These are phyloP conservation scores for Aspidiotus destructor DNA, from an alignment of 2,888 invertebrate genomes.

Conservation along the genomic window DNA sequence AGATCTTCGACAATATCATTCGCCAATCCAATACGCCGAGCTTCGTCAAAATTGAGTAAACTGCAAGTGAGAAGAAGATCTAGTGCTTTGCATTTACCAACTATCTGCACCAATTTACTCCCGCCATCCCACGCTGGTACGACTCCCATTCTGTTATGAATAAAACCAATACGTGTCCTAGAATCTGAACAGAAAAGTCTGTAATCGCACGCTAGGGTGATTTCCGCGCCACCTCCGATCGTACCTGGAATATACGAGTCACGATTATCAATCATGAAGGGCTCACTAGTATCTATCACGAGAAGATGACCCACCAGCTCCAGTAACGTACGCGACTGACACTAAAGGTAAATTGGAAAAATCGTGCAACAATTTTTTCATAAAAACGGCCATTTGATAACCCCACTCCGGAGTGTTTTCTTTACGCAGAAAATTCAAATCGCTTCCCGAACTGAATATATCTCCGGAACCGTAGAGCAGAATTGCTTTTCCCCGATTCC, in stretches of 20 bases:
- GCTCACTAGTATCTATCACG: background rate
- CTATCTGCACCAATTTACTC: conserved; percentile 42
- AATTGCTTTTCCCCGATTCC: conserved; percentile 44
- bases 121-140: conserved; percentile 48
- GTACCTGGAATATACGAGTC: conserved; percentile 39
- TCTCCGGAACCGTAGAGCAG: conserved; percentile 44
- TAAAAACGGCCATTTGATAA: conserved; percentile 43
- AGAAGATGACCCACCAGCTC: conserved; percentile 39
- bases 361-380: conserved; percentile 43
- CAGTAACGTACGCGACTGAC: conserved; percentile 45
- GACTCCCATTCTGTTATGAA: conserved; percentile 46
- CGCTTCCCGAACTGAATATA: conserved; percentile 49
- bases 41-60: conserved; percentile 41
- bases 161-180: conserved; percentile 43
- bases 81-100: conserved; percentile 43
- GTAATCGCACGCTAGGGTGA: conserved; percentile 46
- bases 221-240: conserved; percentile 49
- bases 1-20: conserved; percentile 41
- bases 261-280: conserved; percentile 11
- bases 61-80: conserved; percentile 41
- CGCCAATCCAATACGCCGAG: conserved; percentile 42
- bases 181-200: conserved; percentile 41
- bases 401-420: conserved; percentile 41
- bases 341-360: conserved; percentile 45
- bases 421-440: conserved; percentile 43